Evolutionary conservation across 2,888 invertebrate species (phyloP).

Genomic region (Cryptocheilus praepositus): DNA sequence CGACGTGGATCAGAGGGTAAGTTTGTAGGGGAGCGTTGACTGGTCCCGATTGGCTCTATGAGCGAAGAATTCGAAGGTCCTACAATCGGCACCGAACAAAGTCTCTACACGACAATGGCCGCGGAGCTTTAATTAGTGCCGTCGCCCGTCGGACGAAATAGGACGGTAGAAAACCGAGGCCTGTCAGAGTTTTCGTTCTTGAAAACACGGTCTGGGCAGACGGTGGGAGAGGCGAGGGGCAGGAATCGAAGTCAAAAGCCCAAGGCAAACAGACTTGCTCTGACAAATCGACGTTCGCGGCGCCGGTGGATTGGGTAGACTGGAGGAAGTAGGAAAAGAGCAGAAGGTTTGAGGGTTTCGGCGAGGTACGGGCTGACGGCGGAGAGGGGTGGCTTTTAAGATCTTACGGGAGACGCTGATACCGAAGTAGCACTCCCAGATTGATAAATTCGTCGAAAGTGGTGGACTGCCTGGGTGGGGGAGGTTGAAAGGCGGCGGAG

Average conservation of each 20-base stretch:
- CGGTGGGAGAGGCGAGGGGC: background rate
- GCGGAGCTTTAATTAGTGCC: constrained; percentile 49
- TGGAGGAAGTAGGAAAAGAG: no score
- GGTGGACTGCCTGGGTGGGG: background rate
- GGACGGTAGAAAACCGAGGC: background rate
- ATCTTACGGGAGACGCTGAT: constrained; percentile 13
- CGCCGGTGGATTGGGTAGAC: constrained; percentile 22
- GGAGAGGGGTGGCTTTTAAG: constrained; percentile 28
- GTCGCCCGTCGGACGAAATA: background rate
- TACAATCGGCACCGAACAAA: constrained; percentile 46
- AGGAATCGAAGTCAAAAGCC: constrained; percentile 26
- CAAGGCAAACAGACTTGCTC: constrained; percentile 36
- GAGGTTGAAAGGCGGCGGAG: constrained; percentile 13
- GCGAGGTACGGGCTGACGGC: background rate
- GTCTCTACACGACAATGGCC: constrained; percentile 39
- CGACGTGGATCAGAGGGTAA: background rate
- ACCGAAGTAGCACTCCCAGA: constrained; percentile 27
- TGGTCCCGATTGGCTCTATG: constrained; percentile 10
- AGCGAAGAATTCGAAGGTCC: constrained; percentile 35
- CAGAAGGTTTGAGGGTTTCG: constrained; percentile 19
- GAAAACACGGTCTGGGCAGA: background rate
- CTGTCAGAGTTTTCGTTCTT: constrained; percentile 6
- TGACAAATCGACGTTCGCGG: constrained; percentile 48
- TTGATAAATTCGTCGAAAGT: constrained; percentile 40
- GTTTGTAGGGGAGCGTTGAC: constrained; percentile 6